Evolutionary conservation across 1,140 invertebrate genomes (phyloP).

Genomic region (Drosophila repleta): DNA sequence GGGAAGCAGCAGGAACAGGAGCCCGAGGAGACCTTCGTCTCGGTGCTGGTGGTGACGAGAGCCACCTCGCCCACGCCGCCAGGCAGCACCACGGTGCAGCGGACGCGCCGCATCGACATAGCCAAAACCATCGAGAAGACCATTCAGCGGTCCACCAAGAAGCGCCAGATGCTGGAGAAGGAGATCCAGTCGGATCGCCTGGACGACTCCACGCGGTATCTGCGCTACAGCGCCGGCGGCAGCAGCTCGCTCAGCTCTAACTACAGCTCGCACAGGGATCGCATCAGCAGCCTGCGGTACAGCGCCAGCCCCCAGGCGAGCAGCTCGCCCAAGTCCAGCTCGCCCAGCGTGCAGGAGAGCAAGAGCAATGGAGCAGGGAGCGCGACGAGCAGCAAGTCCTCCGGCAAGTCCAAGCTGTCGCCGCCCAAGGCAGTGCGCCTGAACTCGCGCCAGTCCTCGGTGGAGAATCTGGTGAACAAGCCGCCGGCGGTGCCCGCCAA

Average conservation of each 20-base stretch:
- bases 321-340: conserved; percentile 32
- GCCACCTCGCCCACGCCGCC: conserved; percentile 91
- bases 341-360: conserved; percentile 5
- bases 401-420: conserved; percentile 72
- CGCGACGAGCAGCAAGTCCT: conserved; percentile 18
- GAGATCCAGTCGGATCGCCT: conserved; percentile 88
- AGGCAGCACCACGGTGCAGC: conserved; percentile 86
- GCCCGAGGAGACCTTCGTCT: conserved; percentile 83
- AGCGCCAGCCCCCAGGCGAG: conserved; percentile 61
- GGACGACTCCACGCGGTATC: conserved; percentile 87
- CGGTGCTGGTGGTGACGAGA: conserved; percentile 88
- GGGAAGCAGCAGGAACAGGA: background rate
- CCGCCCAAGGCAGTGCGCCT: conserved; percentile 70
- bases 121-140: conserved; percentile 89
- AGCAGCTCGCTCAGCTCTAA: conserved; percentile 85
- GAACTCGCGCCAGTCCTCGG: conserved; percentile 72
- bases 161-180: conserved; percentile 86
- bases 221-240: conserved; percentile 85
- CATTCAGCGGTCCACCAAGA: conserved; percentile 85
- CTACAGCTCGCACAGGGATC: conserved; percentile 88
- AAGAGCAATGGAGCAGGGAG: conserved; percentile 18
- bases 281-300: conserved; percentile 80
- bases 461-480: conserved; percentile 72
- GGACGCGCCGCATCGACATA: conserved; percentile 88
- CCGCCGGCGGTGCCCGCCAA: conserved; percentile 86